Conservation (phyloP, 1,140 invertebrate species). For the Hydropsyche tenuis region DNA sequence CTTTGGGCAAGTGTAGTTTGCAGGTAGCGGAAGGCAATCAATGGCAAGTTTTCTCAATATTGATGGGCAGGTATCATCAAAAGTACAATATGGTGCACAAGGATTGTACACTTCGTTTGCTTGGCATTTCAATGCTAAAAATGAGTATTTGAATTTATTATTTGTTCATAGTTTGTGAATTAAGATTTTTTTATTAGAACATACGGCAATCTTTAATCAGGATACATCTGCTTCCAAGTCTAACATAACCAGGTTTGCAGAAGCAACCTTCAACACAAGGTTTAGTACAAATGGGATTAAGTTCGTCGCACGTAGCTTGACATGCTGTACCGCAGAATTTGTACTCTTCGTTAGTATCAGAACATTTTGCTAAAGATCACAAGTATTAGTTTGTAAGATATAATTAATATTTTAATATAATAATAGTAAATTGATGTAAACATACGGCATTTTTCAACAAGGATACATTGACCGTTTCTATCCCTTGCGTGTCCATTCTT, state of each 20-base stretch:
- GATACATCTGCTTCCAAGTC: background rate
- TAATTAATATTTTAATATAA: background rate
- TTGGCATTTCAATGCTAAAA: background rate
- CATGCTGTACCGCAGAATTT: slow-evolving; percentile 21
- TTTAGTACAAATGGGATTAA: slow-evolving; percentile 18
- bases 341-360: slow-evolving; percentile 34
- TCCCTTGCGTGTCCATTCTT: slow-evolving; percentile 7
- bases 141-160: background rate
- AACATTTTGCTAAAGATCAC: slow-evolving; percentile 16
- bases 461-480: background rate
- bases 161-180: too few species aligned
- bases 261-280: slow-evolving; percentile 35
- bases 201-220: slow-evolving; percentile 11
- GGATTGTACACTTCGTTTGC: slow-evolving; percentile 6
- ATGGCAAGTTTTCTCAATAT: background rate
- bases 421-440: slow-evolving; percentile 3
- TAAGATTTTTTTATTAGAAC: background rate
- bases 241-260: slow-evolving; percentile 34
- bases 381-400: background rate
- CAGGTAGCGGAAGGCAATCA: background rate
- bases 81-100: slow-evolving; percentile 6
- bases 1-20: background rate
- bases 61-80: background rate
- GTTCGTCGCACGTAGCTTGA: slow-evolving; percentile 22
- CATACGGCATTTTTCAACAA: slow-evolving; percentile 8